Base-by-base conservation (phyloP, 2,113 vertebrate species). In the Laticauda colubrina region DNA sequence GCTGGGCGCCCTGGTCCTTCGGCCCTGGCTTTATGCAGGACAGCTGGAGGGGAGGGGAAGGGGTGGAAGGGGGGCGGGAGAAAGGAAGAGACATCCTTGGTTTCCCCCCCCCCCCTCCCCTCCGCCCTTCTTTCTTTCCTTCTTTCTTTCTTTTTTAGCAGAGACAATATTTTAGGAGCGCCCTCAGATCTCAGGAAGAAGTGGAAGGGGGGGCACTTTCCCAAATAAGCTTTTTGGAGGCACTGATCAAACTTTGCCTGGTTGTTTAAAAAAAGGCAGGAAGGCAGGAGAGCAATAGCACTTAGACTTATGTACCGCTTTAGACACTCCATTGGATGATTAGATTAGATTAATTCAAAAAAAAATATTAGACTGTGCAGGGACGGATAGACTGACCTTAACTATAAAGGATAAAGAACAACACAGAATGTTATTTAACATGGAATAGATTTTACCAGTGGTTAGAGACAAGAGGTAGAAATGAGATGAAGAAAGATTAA, bases 241-340 rank as follows among this genome's bases (percentile, higher is more conserved):
- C 96, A 97, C 95, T 97, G 97, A 97, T 96, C 92, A 96, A 95
- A 97, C 95, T 97, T 97, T 97, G 96, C 97, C 96, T 96, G 97
- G 95, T 97, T 97, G 48, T 51, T 51, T 51, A 2, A 51, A 48
- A 48, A 48, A 97, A 94, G 93, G 3, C 12, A 10, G 59, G 10
- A 2, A 14, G 48, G 48, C 7, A 54, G 11, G 53, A 54, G 53
- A 12, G 48, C 48, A 51, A 51, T 1, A 9, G 48, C 48, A 51
- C 48, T 51, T 51, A 0, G 48, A 9, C 48, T 51, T 51, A 51
- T 9, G 9, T 51, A 51, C 48, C 8, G 1, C 48, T 51, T 51
- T 51, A 51, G 7, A 51, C 48, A 51, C 48, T 9, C 48, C 48
- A 51, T 51, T 51, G 9, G 48, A 51, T 51, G 48, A 51, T 45